Evolutionary conservation across 1,140 invertebrate species (phyloP).

Genomic region (Drosophila bipectinata): DNA sequence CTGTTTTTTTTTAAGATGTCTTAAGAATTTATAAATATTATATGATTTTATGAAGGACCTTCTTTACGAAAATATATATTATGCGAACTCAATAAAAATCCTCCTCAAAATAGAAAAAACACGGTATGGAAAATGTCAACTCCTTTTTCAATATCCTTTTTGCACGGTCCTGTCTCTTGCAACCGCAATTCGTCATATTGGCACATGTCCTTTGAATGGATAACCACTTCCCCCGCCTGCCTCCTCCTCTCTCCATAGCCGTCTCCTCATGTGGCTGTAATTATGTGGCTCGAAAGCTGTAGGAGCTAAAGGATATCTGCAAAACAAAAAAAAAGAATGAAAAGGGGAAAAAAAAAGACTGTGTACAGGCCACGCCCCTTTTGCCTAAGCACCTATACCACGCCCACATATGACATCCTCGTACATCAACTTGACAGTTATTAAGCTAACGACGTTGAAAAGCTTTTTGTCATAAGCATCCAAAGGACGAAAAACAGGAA

Average conservation of each 20-base stretch:
- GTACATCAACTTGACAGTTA: slow-evolving; percentile 68
- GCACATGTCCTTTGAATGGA: slow-evolving; percentile 73
- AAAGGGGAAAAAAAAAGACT: slow-evolving; percentile 6
- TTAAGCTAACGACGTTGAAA: slow-evolving; percentile 78
- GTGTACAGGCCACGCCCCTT: slow-evolving; percentile 21
- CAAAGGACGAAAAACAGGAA: neutral
- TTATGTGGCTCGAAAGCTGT: slow-evolving; percentile 62
- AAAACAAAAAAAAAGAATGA: slow-evolving; percentile 8
- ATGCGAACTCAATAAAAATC: too few relatives aligned
- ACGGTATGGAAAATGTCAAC: neutral
- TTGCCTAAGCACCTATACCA: slow-evolving; percentile 39
- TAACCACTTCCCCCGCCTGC: slow-evolving; percentile 9
- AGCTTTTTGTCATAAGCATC: slow-evolving; percentile 60
- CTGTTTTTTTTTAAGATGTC: too few relatives aligned
- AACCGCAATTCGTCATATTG: slow-evolving; percentile 76
- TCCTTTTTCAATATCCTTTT: neutral
- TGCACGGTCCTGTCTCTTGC: slow-evolving; percentile 16
- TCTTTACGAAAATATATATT: too few relatives aligned
- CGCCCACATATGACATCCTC: neutral
- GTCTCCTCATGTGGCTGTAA: slow-evolving; percentile 55
- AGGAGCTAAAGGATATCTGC: slow-evolving; percentile 24
- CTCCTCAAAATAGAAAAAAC: neutral
- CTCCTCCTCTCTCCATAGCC: neutral
- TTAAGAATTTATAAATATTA: too few relatives aligned
- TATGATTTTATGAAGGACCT: too few relatives aligned